Percentiles rank a stretch among this genome's conserved stretches.
Conservation (phyloP, 2,113 vertebrate genomes). For the Mormyrus iriodes region DNA sequence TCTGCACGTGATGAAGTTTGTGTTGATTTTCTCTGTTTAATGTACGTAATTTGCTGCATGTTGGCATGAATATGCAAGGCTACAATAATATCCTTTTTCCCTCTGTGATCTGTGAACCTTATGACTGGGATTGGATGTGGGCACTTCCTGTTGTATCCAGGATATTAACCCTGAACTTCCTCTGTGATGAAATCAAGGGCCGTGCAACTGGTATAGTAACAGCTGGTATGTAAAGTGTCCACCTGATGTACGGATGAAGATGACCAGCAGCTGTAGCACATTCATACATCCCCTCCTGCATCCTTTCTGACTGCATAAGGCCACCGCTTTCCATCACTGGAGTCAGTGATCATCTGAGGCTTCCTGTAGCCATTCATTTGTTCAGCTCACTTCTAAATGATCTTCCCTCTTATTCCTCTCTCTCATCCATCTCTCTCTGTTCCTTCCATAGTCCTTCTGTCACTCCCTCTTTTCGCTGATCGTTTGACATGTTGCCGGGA, state of each 20-base stretch:
- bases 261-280: not conserved
- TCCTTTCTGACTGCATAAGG: not conserved
- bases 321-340: not conserved
- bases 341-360: not conserved
- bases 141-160: not conserved
- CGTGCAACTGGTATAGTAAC: not conserved
- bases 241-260: not conserved
- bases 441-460: not conserved
- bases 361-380: not conserved
- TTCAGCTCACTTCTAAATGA: not conserved
- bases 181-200: not conserved
- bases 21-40: not conserved
- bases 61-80: not conserved
- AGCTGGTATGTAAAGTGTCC: not conserved
- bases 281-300: not conserved
- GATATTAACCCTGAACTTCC: not conserved
- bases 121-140: not conserved
- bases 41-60: not conserved
- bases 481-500: not conserved
- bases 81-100: not conserved
- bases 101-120: not conserved
- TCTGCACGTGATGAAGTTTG: not conserved
- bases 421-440: not conserved
- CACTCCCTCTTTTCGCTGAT: not conserved
- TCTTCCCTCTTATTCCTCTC: not conserved